Percentiles rank a stretch among this genome's conserved stretches.
Evolutionary conservation across 2,797 vertebrate genomes (phyloP).

Genomic region (Chloroceryle inda): DNA sequence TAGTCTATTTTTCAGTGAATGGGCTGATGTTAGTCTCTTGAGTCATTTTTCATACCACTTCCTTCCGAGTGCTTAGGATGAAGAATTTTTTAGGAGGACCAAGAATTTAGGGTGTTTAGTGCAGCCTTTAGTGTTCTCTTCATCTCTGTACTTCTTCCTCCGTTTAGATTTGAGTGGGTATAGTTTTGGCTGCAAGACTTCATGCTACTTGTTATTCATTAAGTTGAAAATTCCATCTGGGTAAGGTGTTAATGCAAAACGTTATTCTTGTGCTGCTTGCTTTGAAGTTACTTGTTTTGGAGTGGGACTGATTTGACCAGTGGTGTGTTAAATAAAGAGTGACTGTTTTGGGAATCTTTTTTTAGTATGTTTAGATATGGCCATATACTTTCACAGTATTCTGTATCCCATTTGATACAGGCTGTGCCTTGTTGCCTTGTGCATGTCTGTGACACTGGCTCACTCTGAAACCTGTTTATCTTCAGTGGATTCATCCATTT

Average conservation of each 20-base stretch:
- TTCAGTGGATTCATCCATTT: not conserved
- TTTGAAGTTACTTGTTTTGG: not conserved
- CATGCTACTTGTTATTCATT: not conserved
- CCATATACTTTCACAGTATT: not conserved
- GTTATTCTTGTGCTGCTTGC: not conserved
- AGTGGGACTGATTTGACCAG: not conserved
- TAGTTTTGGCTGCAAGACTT: slow-evolving; percentile 20
- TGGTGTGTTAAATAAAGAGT: not conserved
- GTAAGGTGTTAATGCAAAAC: not conserved
- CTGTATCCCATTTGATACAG: not conserved
- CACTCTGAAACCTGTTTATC: not conserved
- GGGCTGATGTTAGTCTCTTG: not conserved
- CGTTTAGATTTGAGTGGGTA: not conserved
- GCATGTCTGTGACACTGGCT: not conserved
- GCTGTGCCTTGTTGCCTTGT: not conserved
- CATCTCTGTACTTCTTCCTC: not conserved
- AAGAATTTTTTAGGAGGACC: not conserved
- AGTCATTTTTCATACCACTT: not conserved
- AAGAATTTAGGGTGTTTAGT: not conserved
- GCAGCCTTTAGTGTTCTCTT: not conserved
- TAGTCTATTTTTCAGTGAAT: not conserved
- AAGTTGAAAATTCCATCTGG: not conserved
- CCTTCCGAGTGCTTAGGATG: not conserved
- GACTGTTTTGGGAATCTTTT: not conserved
- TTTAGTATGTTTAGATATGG: not conserved